Conservation (phyloP, 2,113 vertebrate species). For the Calyptommatus sinebrachiatus region DNA sequence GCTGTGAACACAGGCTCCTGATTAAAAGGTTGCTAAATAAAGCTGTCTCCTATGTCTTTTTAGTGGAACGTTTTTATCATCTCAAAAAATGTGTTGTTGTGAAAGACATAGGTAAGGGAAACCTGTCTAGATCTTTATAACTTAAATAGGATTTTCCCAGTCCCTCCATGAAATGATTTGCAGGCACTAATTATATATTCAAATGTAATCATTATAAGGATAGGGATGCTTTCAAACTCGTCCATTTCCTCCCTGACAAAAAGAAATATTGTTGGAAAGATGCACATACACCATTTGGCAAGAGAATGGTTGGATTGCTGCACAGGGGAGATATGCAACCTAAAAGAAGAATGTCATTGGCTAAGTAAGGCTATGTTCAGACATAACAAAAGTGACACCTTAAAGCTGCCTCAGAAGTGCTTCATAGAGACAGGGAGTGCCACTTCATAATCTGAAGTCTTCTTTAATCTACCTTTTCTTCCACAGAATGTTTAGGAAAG, state of each 20-base stretch:
- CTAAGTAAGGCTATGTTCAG: background rate
- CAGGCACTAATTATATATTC: conserved; percentile 22
- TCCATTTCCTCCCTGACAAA: background rate
- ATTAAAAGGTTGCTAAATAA: conserved; percentile 53
- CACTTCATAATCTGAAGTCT: too few species aligned
- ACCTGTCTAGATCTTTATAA: conserved; percentile 31
- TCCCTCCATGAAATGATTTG: conserved; percentile 1
- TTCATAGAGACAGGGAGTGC: too few species aligned
- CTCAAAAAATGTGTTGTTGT: conserved; percentile 29
- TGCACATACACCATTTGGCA: background rate
- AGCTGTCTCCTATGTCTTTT: conserved; percentile 39
- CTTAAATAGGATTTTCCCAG: conserved; percentile 15
- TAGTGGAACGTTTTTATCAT: conserved; percentile 32
- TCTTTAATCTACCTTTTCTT: too few species aligned
- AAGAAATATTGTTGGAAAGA: conserved; percentile 2
- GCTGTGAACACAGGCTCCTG: conserved; percentile 39
- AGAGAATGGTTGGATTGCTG: background rate
- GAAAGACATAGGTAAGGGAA: conserved; percentile 41
- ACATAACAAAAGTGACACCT: too few species aligned
- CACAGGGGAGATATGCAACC: background rate
- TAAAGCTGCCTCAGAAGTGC: too few species aligned
- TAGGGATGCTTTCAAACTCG: background rate
- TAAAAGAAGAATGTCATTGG: background rate
- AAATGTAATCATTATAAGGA: conserved; percentile 6
- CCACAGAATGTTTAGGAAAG: too few species aligned